phyloP scores from a whole-genome alignment of 2,797 vertebrate genomes.

The Parotocinclus haroldoi region DNA sequence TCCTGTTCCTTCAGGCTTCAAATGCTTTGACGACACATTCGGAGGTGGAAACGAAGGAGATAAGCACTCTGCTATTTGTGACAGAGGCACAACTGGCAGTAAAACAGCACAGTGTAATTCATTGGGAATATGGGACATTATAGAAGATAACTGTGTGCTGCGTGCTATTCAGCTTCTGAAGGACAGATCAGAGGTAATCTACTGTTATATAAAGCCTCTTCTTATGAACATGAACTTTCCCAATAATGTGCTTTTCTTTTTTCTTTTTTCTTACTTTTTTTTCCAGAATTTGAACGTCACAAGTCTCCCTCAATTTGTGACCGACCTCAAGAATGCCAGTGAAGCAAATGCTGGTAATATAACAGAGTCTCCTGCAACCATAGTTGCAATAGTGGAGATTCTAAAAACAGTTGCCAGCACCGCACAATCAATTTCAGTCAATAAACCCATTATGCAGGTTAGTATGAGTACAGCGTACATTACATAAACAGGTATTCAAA shows the following conservation, averaged over 20 bases:
- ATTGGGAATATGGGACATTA: slow-evolving; percentile 4
- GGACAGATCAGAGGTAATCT: slow-evolving; percentile 12
- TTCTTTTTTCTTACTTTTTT: too few species aligned
- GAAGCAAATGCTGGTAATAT: slow-evolving; percentile 17
- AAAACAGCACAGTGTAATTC: slow-evolving; percentile 20
- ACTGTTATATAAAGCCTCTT: neutral
- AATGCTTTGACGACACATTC: slow-evolving; percentile 1
- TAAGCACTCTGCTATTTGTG: slow-evolving; percentile 12
- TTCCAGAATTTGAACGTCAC: slow-evolving; percentile 45
- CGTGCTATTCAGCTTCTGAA: slow-evolving; percentile 7
- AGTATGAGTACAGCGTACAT: neutral
- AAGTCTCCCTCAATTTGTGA: slow-evolving; percentile 52
- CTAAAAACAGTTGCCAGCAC: slow-evolving; percentile 64
- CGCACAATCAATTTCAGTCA: slow-evolving; percentile 4
- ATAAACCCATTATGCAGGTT: slow-evolving; percentile 50
- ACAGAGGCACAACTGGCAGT: neutral
- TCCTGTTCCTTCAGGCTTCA: slow-evolving; percentile 1
- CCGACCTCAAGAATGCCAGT: slow-evolving; percentile 35
- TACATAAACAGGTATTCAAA: too few species aligned
- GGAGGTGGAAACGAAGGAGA: slow-evolving; percentile 12
- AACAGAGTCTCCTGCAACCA: slow-evolving; percentile 56
- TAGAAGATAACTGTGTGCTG: slow-evolving; percentile 12
- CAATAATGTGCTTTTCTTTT: neutral
- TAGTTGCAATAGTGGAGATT: slow-evolving; percentile 69
- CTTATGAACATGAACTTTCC: neutral